These are phyloP conservation scores for Troilus luridus DNA, from an alignment of 2,888 invertebrate genomes.

Conservation along the genomic window DNA sequence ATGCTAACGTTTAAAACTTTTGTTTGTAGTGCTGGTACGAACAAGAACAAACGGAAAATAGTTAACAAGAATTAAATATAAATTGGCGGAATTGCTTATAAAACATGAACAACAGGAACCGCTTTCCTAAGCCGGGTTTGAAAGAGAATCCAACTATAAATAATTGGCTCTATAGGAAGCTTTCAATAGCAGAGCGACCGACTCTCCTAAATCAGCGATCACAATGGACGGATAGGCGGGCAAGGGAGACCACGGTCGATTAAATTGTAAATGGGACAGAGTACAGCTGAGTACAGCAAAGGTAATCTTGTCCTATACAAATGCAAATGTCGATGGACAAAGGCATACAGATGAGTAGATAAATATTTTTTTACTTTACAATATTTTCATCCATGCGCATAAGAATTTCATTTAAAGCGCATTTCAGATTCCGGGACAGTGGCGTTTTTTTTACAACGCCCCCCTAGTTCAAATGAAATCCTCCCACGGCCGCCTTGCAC, in stretches of 20 bases:
- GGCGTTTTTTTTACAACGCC: no score
- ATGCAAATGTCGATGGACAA: neutral
- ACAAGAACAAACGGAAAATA: neutral
- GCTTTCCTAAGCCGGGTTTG: neutral
- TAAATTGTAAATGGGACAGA: conserved; percentile 18
- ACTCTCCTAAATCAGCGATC: neutral
- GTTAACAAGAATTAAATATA: neutral
- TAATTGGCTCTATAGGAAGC: neutral
- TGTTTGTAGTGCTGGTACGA: no score
- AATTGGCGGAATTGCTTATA: neutral
- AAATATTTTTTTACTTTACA: neutral
- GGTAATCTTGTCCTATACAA: neutral
- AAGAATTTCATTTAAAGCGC: no score
- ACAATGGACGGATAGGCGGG: conserved; percentile 2
- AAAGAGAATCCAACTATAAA: neutral
- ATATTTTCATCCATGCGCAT: neutral
- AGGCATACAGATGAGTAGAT: neutral
- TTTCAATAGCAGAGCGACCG: neutral
- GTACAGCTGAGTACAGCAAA: neutral
- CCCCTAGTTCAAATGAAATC: no score
- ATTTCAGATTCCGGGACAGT: no score
- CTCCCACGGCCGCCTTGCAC: no score
- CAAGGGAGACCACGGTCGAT: neutral
- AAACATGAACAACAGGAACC: neutral
- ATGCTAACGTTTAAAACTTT: no score